Conservation (phyloP, 2,888 invertebrate genomes). For the Erebia epiphron region DNA sequence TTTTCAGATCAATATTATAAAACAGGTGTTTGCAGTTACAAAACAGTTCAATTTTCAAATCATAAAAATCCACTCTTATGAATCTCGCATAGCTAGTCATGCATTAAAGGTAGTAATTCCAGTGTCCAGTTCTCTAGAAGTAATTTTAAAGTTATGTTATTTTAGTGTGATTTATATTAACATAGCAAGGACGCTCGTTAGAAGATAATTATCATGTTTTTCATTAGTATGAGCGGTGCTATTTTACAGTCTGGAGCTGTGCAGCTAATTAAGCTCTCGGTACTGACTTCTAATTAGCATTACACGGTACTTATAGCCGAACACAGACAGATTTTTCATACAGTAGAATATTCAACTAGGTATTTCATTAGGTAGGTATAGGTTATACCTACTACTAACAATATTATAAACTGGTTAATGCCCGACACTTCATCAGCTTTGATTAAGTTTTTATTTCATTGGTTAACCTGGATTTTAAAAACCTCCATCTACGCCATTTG, state of each 20-base stretch:
- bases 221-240: conserved; percentile 32
- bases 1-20: no score
- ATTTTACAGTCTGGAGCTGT: conserved; percentile 32
- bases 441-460: no score
- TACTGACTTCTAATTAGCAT: conserved; percentile 33
- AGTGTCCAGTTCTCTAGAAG: neutral
- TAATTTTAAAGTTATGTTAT: neutral
- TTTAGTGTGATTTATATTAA: conserved; percentile 11
- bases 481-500: no score
- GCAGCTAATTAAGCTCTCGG: conserved; percentile 33
- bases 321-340: conserved; percentile 10
- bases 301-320: conserved; percentile 20
- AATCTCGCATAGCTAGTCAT: no score
- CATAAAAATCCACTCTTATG: no score
- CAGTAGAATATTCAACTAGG: conserved; percentile 3
- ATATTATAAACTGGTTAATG: no score
- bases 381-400: neutral
- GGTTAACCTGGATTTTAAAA: no score
- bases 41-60: no score
- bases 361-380: neutral
- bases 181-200: conserved; percentile 26
- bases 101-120: neutral
- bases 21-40: no score
- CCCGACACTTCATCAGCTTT: no score
- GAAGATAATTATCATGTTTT: conserved; percentile 34